Percentiles rank a stretch among this genome's conserved stretches.
phyloP scores from a whole-genome alignment of 2,113 vertebrate species.

The Callaeas wilsoni region DNA sequence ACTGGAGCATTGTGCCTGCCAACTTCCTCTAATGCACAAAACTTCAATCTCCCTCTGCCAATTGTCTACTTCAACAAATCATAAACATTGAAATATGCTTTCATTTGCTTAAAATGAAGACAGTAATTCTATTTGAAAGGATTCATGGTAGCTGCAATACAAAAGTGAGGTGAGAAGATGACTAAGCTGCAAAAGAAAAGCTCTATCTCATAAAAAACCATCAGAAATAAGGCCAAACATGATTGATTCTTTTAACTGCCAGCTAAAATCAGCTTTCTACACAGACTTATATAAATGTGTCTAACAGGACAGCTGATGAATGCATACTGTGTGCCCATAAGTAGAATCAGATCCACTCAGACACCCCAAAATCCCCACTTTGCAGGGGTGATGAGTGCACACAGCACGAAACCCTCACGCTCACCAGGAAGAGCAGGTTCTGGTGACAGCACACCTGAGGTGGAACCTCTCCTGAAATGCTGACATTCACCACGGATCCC shows the following conservation, averaged over 20 bases:
- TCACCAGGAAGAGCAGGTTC: background rate
- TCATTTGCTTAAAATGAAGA: background rate
- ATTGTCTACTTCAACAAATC: background rate
- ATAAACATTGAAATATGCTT: background rate
- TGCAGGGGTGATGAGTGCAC: background rate
- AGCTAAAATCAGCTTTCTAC: background rate
- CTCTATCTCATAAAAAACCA: background rate
- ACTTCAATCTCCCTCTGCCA: conserved; percentile 21
- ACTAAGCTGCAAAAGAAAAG: background rate
- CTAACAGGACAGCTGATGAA: background rate
- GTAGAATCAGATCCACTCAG: background rate
- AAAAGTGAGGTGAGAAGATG: background rate
- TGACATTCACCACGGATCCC: background rate
- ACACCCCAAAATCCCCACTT: background rate
- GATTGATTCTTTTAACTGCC: background rate
- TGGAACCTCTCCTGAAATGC: background rate
- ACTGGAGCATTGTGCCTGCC: background rate
- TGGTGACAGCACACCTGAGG: background rate
- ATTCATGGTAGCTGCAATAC: background rate
- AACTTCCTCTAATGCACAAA: background rate
- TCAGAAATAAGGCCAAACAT: background rate
- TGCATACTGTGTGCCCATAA: background rate
- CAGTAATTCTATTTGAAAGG: background rate
- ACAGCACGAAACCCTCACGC: background rate
- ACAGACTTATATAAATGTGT: background rate